Percentiles rank a stretch among this genome's conserved stretches.
Evolutionary conservation across 2,888 invertebrate species (phyloP).

Genomic region (Luperina testacea): DNA sequence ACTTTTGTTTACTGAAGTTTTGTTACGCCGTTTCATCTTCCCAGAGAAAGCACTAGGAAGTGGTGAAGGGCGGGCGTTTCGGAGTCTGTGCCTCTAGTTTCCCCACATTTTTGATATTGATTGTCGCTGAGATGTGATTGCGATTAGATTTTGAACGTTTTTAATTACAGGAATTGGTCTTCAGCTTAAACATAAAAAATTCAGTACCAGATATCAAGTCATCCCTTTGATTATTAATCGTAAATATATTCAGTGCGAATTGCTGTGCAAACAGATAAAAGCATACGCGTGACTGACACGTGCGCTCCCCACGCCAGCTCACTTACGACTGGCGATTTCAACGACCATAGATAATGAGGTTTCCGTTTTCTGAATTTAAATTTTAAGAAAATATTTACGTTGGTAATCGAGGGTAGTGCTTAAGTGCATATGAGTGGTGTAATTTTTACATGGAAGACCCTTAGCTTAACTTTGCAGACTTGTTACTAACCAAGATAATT

Average conservation of each 20-base stretch:
- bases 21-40: background rate
- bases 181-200: conserved; percentile 9
- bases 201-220: conserved; percentile 39
- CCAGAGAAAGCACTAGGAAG: background rate
- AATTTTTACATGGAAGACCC: background rate
- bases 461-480: background rate
- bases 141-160: background rate
- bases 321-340: conserved; percentile 67
- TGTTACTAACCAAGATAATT: background rate
- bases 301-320: conserved; percentile 64
- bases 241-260: conserved; percentile 72
- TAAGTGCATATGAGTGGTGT: background rate
- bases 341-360: conserved; percentile 61
- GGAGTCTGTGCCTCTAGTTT: background rate
- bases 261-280: conserved; percentile 78
- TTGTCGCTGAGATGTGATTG: background rate
- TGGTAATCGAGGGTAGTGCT: background rate
- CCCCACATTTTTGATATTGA: background rate
- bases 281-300: conserved; percentile 73
- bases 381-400: conserved; percentile 42
- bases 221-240: conserved; percentile 54
- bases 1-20: background rate
- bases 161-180: background rate
- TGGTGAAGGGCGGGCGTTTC: background rate
- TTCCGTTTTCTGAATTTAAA: conserved; percentile 50